Conservation (phyloP, 2,113 vertebrate genomes). For the Pseudorhombus dupliciocellatus region DNA sequence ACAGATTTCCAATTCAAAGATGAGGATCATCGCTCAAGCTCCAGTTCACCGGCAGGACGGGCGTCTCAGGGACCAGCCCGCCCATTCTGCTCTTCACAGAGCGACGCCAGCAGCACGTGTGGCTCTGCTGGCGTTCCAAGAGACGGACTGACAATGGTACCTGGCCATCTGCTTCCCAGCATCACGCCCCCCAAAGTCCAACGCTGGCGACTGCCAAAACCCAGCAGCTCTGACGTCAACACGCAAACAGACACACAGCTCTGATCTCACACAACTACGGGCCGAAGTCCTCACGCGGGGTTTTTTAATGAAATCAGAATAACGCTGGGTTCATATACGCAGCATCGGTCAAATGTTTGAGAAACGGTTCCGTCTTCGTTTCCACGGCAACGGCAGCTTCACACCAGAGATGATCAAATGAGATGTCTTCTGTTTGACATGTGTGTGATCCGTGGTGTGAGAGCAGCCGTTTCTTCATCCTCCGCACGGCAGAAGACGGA, state of each 20-base stretch:
- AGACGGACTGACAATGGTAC: conserved; percentile 54
- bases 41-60: background rate
- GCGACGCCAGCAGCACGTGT: conserved; percentile 22
- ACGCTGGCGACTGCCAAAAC: conserved; percentile 61
- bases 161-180: conserved; percentile 81
- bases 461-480: conserved; percentile 32
- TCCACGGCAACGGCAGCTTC: conserved; percentile 3
- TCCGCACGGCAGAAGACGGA: conserved; percentile 49
- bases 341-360: no score
- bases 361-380: background rate
- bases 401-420: conserved; percentile 9
- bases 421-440: conserved; percentile 15
- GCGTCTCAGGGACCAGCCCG: conserved; percentile 9
- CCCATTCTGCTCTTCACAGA: background rate
- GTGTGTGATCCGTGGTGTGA: conserved; percentile 33
- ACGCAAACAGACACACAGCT: background rate
- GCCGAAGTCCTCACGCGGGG: background rate
- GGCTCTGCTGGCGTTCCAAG: conserved; percentile 43
- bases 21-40: background rate
- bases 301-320: background rate
- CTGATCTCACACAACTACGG: conserved; percentile 9
- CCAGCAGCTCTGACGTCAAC: conserved; percentile 68
- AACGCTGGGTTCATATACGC: background rate
- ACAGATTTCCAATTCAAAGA: no score
- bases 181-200: conserved; percentile 60